Percentiles rank a stretch among this genome's conserved stretches.
phyloP scores from a whole-genome alignment of 2,113 vertebrate genomes.

The Eira barbara region DNA sequence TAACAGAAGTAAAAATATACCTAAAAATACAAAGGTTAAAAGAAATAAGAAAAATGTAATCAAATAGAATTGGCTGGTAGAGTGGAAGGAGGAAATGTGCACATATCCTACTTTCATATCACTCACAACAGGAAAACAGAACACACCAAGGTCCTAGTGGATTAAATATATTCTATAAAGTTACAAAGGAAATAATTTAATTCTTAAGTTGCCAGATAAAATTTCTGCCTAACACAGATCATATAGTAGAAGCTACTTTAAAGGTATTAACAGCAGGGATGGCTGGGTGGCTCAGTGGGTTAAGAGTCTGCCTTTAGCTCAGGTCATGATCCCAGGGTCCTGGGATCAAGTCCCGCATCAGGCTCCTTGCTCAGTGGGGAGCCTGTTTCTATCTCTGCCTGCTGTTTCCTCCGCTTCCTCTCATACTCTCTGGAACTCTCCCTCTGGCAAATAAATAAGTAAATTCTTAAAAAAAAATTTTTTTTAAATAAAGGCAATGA shows the following conservation, averaged over 20 bases:
- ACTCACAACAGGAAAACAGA: not conserved
- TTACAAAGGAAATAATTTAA: not conserved
- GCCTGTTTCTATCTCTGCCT: too few relatives aligned
- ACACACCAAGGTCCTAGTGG: not conserved
- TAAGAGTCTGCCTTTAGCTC: too few relatives aligned
- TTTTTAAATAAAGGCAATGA: too few relatives aligned
- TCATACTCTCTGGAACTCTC: too few relatives aligned
- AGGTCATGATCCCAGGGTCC: too few relatives aligned
- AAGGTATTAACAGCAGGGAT: not conserved
- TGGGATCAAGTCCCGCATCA: too few relatives aligned
- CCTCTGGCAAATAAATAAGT: too few relatives aligned
- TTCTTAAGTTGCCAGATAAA: not conserved
- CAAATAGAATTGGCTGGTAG: not conserved
- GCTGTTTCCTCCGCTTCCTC: too few relatives aligned
- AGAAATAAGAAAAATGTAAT: not conserved
- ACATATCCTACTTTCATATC: not conserved
- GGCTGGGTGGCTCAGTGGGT: too few relatives aligned
- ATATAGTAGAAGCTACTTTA: not conserved
- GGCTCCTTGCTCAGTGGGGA: too few relatives aligned
- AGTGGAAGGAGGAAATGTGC: not conserved
- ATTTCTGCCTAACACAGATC: not conserved
- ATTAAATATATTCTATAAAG: not conserved
- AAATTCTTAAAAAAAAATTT: too few relatives aligned
- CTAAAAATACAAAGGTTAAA: not conserved
- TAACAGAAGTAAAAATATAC: not conserved